These are phyloP conservation scores for Elanoides forficatus DNA, from an alignment of 2,113 vertebrate genomes.

Conservation along the genomic window DNA sequence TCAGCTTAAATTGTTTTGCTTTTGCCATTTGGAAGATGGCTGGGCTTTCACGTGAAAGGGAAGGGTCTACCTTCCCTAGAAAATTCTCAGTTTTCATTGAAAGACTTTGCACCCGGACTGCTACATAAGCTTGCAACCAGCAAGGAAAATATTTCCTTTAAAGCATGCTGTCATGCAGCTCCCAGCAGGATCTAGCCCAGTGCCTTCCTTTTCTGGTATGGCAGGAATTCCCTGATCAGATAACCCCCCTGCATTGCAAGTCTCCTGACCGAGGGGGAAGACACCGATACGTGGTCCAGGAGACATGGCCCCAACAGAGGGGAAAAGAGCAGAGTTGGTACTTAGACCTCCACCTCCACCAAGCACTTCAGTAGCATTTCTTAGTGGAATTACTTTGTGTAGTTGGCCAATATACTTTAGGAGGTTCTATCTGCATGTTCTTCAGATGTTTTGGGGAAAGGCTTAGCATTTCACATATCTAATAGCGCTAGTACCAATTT, in stretches of 20 bases:
- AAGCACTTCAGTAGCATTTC: not conserved
- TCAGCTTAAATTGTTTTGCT: not conserved
- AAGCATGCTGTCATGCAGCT: not conserved
- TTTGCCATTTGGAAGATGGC: not conserved
- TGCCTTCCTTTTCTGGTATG: not conserved
- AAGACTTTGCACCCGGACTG: not conserved
- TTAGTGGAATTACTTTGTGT: not conserved
- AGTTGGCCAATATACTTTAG: not conserved
- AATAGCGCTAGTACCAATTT: not conserved
- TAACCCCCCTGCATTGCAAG: accelerated
- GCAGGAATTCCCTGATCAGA: not conserved
- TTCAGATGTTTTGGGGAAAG: not conserved
- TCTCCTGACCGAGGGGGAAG: not conserved
- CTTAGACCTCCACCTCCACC: not conserved
- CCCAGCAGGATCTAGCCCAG: not conserved
- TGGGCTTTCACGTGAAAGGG: not conserved
- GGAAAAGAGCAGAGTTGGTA: not conserved
- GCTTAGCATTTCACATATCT: not conserved
- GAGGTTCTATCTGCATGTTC: not conserved
- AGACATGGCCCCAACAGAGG: not conserved
- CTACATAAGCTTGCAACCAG: not conserved
- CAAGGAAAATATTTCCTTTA: not conserved
- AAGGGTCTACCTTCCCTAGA: not conserved
- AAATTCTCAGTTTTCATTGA: not conserved
- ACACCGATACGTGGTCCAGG: not conserved